Evolutionary conservation across 2,113 vertebrate species (phyloP), one percentile per base, ranked within the genome.

Genomic region (mouse (Mus musculus)): DNA sequence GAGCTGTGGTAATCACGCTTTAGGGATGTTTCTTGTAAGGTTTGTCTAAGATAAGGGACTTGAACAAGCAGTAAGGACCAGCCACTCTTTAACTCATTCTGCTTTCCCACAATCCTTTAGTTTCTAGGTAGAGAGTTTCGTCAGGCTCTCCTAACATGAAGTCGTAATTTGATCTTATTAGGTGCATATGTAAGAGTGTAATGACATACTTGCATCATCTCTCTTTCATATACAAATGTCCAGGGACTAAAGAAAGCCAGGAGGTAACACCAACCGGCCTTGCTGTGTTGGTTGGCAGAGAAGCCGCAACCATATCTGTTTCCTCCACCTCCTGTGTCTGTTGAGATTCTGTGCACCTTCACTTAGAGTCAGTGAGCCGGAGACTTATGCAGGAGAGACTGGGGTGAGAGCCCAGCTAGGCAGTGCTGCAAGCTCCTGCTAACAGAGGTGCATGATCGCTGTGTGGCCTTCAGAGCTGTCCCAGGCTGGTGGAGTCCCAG

Each of bases 261-360:
- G 73, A 81, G 78, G n/a, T 59, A 49, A 76, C 88, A 73, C 5
- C 13, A 61, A 67, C 46, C 1, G 0, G 22, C 7, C 49, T 89
- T 91, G 86, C 56, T 92, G 85, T 59, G 85, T 91, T 33, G 86
- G 65, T 61, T 56, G 49, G 42, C 42, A 76, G 52, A 36, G 63
- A 39, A 42, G 73, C 76, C 65, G 28, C 36, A 54, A 3, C 16
- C n/a, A 28, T 39, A 1, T 54, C 42, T 10, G 61, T 56, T 56
- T 69, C 65, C 46, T 39, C 96, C 36, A 26, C 54, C 54, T 90
- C 73, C 59, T 11, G 49, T n/a, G 11, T 14, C 36, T 52, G 7
- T 86, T 86, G 82, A 14, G 33, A 65, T 88, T 90, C 12, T 80
- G 36, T 81, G 52, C 77, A n/a, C 6, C 5, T 93, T 96, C 91